Conservation (phyloP, 2,113 vertebrate species). For the human region GRCh38 chr16:50879001-50879500, state of each 20-base stretch:
- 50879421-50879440: accelerated
- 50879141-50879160: background rate
- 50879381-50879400: background rate
- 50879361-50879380: background rate
- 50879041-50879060: background rate
- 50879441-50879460: background rate
- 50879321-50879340: background rate
- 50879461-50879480: accelerated
- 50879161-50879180: accelerated
- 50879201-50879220: background rate
- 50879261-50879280: background rate
- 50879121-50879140: accelerated
- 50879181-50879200: background rate
- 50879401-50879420: background rate
- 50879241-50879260: background rate
- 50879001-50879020: background rate
- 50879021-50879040: too few relatives aligned
- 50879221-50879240: background rate
- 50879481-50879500: background rate
- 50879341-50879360: background rate
- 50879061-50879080: too few relatives aligned
- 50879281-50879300: accelerated
- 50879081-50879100: background rate
- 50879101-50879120: background rate
- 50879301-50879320: accelerated